Evolutionary conservation across 2,888 invertebrate species (phyloP).

Genomic region (Drosophila kanekoi): DNA sequence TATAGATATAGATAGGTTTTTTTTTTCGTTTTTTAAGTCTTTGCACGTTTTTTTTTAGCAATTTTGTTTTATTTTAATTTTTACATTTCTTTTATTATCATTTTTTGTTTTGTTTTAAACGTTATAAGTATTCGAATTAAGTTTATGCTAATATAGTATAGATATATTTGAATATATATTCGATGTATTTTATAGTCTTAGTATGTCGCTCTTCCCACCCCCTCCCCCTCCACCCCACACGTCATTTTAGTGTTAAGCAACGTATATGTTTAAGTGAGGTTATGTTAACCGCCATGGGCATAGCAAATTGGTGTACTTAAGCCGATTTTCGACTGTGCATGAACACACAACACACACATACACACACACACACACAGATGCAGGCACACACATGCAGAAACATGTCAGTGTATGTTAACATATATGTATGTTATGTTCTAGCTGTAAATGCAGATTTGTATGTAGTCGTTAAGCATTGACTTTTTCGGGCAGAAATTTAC

Average conservation of each 20-base stretch:
- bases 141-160: constrained; percentile 3
- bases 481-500: constrained; percentile 45
- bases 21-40: neutral
- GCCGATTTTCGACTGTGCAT: constrained; percentile 40
- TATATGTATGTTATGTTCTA: constrained; percentile 46
- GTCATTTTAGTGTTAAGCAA: constrained; percentile 17
- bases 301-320: constrained; percentile 38
- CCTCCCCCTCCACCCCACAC: too few relatives aligned
- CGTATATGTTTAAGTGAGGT: constrained; percentile 67
- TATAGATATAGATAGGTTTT: too few relatives aligned
- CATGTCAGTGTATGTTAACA: constrained; percentile 3
- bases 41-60: neutral
- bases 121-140: constrained; percentile 11
- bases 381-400: too few relatives aligned
- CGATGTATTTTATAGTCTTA: constrained; percentile 16
- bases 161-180: constrained; percentile 9
- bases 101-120: neutral
- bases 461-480: constrained; percentile 65
- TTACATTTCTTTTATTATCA: neutral
- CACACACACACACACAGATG: neutral
- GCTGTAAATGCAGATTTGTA: constrained; percentile 69
- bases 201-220: too few relatives aligned
- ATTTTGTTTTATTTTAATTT: constrained; percentile 6
- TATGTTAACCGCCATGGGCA: constrained; percentile 66
- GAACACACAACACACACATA: neutral